Percentiles rank a stretch among this genome's conserved stretches.
These are phyloP conservation scores for Lindbergichthys nudifrons DNA, from an alignment of 2,797 vertebrate species.

Conservation along the genomic window DNA sequence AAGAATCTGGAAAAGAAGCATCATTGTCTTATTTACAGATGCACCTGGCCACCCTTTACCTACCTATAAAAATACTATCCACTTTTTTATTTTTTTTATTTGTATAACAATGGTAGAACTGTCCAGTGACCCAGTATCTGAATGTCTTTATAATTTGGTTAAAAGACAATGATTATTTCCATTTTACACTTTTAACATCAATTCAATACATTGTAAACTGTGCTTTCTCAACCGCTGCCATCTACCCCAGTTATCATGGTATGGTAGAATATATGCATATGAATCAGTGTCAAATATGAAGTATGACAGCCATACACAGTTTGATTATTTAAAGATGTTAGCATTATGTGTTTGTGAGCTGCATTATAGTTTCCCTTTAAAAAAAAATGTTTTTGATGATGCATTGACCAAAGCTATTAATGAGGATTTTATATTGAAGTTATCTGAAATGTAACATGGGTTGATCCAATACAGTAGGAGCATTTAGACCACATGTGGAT, in stretches of 20 bases:
- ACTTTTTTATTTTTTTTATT: conserved; percentile 84
- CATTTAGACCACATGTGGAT: conserved; percentile 28
- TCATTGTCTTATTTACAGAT: conserved; percentile 93
- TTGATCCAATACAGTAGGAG: conserved; percentile 26
- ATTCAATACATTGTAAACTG: conserved; percentile 77
- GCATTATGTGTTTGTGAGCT: conserved; percentile 41
- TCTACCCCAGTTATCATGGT: conserved; percentile 41
- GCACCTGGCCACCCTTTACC: conserved; percentile 90
- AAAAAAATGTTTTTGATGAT: conserved; percentile 12
- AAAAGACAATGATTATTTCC: conserved; percentile 66
- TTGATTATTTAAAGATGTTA: conserved; percentile 44
- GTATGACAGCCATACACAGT: conserved; percentile 35
- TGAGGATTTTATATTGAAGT: conserved; percentile 11
- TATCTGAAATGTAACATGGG: conserved; percentile 28
- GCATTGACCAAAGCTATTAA: conserved; percentile 11
- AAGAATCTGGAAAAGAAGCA: conserved; percentile 77
- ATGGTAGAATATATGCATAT: conserved; percentile 56
- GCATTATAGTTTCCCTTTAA: conserved; percentile 34
- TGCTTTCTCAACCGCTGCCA: conserved; percentile 80
- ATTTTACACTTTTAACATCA: conserved; percentile 61
- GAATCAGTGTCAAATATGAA: conserved; percentile 55
- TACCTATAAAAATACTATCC: conserved; percentile 99
- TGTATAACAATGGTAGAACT: conserved; percentile 88
- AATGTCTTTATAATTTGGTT: conserved; percentile 57
- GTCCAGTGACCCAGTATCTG: conserved; percentile 60